Evolutionary conservation across 2,888 invertebrate species (phyloP).

Genomic region (Cerceris rybyensis): DNA sequence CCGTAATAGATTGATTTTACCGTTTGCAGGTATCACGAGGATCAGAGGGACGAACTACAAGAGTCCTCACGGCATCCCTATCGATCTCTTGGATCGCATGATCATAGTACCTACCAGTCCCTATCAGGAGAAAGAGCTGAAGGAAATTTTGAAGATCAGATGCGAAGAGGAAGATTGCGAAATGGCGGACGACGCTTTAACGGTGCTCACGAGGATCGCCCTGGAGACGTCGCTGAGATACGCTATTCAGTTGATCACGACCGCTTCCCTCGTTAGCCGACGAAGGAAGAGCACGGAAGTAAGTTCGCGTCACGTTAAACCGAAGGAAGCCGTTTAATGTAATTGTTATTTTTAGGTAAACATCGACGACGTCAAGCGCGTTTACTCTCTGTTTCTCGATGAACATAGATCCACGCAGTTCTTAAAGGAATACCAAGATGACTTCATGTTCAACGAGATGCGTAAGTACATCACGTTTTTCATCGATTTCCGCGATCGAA

Average conservation of each 20-base stretch:
- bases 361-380: slow-evolving; percentile 96
- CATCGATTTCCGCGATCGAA: not conserved
- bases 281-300: slow-evolving; percentile 94
- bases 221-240: slow-evolving; percentile 97
- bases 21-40: slow-evolving; percentile 89
- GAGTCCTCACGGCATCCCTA: slow-evolving; percentile 98
- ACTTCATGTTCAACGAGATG: slow-evolving; percentile 94
- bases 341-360: slow-evolving; percentile 83
- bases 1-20: slow-evolving; percentile 2
- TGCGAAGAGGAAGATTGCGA: slow-evolving; percentile 99
- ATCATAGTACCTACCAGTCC: slow-evolving; percentile 96
- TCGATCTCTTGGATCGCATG: slow-evolving; percentile 97
- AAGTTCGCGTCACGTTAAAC: not conserved
- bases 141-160: slow-evolving; percentile 95
- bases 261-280: slow-evolving; percentile 95
- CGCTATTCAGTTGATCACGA: slow-evolving; percentile 98
- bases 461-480: slow-evolving; percentile 61
- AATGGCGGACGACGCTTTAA: slow-evolving; percentile 94
- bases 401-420: slow-evolving; percentile 96
- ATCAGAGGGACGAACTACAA: slow-evolving; percentile 97
- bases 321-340: not conserved
- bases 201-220: slow-evolving; percentile 95
- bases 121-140: slow-evolving; percentile 93
- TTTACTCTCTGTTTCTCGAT: slow-evolving; percentile 97
- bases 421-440: slow-evolving; percentile 96